phyloP scores from a whole-genome alignment of 2,113 vertebrate genomes.

The Panthera leo region DNA sequence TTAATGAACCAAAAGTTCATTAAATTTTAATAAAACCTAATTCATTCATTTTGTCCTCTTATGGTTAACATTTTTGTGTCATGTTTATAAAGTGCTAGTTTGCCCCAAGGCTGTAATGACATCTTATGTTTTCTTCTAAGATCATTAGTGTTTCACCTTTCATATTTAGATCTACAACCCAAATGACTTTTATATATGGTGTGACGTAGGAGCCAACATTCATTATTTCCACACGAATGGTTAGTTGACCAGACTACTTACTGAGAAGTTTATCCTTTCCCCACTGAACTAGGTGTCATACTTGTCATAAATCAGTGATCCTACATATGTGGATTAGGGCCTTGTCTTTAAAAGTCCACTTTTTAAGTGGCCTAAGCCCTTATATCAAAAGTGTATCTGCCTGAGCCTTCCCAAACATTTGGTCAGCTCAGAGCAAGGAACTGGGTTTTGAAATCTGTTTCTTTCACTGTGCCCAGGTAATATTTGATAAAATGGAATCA shows the following conservation, averaged over 20 bases:
- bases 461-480: background rate
- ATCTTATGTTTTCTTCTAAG: background rate
- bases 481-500: background rate
- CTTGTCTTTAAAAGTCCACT: background rate
- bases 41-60: background rate
- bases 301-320: background rate
- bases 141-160: background rate
- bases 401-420: background rate
- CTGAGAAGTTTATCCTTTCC: background rate
- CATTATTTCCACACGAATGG: background rate
- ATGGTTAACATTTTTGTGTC: background rate
- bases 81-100: background rate
- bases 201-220: background rate
- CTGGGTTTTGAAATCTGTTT: background rate
- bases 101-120: background rate
- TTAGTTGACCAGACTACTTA: background rate
- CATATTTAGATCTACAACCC: background rate
- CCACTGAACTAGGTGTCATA: background rate
- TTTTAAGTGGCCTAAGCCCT: background rate
- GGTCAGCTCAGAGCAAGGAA: background rate
- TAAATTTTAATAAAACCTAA: background rate
- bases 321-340: background rate
- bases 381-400: background rate
- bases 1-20: background rate
- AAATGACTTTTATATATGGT: background rate